Evolutionary conservation across 2,113 vertebrate genomes (phyloP), one percentile per base, ranked within the genome.

Genomic region (Xyrauchen texanus): DNA sequence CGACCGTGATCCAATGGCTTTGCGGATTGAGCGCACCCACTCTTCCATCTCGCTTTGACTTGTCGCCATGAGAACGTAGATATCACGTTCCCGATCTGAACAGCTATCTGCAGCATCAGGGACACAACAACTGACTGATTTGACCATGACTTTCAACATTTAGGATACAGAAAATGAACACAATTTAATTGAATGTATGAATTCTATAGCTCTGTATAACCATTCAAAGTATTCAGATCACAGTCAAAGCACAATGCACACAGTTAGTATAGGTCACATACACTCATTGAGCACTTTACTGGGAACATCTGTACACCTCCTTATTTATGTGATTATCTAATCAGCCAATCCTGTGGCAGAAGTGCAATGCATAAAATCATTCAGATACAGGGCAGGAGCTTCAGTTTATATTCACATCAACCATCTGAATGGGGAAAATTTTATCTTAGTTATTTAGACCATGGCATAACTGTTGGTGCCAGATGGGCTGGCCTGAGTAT

Each of bases 31-130:
- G 53, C 95, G 96, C 58, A 99, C 93, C 98, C 98, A 99, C 47
- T 98, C 96, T 13, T 97, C 95, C 96, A 97, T 94, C 85, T 99
- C 97, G 0, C 88, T 86, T 86, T 97, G 96, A n/a, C 96, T 96
- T 79, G 82, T 94, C 7, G 96, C 96, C 98, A 98, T 97, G 81
- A 99, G 93, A 74, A 97, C 88, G 0, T 90, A 95, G 0, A 92
- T 83, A 73, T 96, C 96, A 82, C 95, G 90, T 84, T 80, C 92
- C 80, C 93, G 92, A 61, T 98, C 96, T 13, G 73, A 10, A 55
- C 21, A 55, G 60, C 73, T 2, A 65, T 49, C 73, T 76, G 49
- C 8, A 1, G 49, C 61, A 76, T 16, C 16, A 21, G 2, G 2
- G 12, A 58, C 47, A 49, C 21, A 34, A 34, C 21, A 34, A 34